Conservation (phyloP, 2,888 invertebrate species). For the Drosophila atripex region DNA sequence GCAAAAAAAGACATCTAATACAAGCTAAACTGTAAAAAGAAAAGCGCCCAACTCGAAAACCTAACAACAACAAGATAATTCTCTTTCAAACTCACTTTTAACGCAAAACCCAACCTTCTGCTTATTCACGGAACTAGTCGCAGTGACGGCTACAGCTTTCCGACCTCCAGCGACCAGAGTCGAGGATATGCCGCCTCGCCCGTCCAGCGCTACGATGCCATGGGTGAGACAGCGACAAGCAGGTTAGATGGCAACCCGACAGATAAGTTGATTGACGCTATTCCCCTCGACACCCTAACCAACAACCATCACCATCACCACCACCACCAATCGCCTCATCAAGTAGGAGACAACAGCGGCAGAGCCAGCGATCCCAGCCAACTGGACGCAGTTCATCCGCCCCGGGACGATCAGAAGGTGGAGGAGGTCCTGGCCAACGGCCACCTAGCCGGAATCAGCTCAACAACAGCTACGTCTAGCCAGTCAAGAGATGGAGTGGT, state of each 20-base stretch:
- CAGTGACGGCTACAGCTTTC: slow-evolving; percentile 95
- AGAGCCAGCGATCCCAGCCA: not conserved
- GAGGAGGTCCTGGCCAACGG: slow-evolving; percentile 51
- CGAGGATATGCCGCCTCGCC: slow-evolving; percentile 27
- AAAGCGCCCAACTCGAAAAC: slow-evolving; percentile 12
- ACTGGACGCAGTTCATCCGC: slow-evolving; percentile 8
- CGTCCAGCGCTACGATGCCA: slow-evolving; percentile 89
- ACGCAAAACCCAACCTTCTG: slow-evolving; percentile 47
- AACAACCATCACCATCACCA: slow-evolving; percentile 52
- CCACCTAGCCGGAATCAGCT: not conserved
- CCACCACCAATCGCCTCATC: slow-evolving; percentile 41
- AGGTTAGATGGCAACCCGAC: slow-evolving; percentile 80
- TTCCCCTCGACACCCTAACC: slow-evolving; percentile 56
- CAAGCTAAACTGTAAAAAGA: slow-evolving; percentile 29
- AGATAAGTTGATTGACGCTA: slow-evolving; percentile 82
- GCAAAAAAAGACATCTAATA: slow-evolving; percentile 32
- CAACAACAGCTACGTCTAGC: slow-evolving; percentile 44
- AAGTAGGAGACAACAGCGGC: slow-evolving; percentile 45
- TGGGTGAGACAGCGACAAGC: slow-evolving; percentile 89
- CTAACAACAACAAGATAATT: slow-evolving; percentile 21
- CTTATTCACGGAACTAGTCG: slow-evolving; percentile 86
- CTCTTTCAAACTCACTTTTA: slow-evolving; percentile 52
- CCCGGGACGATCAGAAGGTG: slow-evolving; percentile 17
- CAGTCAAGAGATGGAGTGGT: slow-evolving; percentile 31
- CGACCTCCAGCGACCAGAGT: slow-evolving; percentile 85